Base-by-base conservation (phyloP, 2,888 invertebrate species). In the Camponotus fellah region DNA sequence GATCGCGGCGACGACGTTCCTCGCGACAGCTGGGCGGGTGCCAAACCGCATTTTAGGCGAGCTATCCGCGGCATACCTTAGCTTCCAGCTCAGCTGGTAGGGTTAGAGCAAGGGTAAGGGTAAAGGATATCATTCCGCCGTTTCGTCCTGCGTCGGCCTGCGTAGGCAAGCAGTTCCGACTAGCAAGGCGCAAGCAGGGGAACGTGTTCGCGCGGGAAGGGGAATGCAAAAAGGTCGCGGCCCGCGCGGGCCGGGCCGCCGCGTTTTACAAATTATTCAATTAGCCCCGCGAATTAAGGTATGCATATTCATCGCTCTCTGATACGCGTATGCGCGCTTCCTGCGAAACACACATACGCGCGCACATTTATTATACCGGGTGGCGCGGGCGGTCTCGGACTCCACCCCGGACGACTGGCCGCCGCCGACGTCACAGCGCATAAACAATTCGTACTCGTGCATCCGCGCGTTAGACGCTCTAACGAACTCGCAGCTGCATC, bases 241-340 rank as follows among this genome's bases (percentile, higher is more conserved):
- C 85, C 86, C 86, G 49, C 49, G 49, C 49, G 87, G 86, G 58
- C 89, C 84, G 83, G 84, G 82, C 91, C 88, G 90, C 86, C 91
- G 91, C 94, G 94, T 93, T 95, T 95, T 94, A 95, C 95, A 95
- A 95, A 95, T 95, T 95, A 95, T 95, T 95, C 95, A 94, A 95
- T 95, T 95, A 95, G 94, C 94, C 94, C 92, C 93, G 94, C 94
- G 94, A 94, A 95, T 94, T 95, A 94, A 95, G 94, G 94, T 94
- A 95, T 95, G 94, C 94, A 94, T 95, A 94, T 94, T 94, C 94
- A 94, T 94, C 93, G 94, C 88, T 89, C 89, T 83, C 91, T 92
- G 94, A 94, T 94, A 94, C 92, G 90, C 91, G 91, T 90, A 89
- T 84, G 88, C 86, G 89, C 85, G 86, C 82, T 86, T 83, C 77